Percentiles rank a stretch among this genome's conserved stretches.
Evolutionary conservation across 2,113 vertebrate genomes (phyloP).

Genomic region (Potamarius usumacintae): DNA sequence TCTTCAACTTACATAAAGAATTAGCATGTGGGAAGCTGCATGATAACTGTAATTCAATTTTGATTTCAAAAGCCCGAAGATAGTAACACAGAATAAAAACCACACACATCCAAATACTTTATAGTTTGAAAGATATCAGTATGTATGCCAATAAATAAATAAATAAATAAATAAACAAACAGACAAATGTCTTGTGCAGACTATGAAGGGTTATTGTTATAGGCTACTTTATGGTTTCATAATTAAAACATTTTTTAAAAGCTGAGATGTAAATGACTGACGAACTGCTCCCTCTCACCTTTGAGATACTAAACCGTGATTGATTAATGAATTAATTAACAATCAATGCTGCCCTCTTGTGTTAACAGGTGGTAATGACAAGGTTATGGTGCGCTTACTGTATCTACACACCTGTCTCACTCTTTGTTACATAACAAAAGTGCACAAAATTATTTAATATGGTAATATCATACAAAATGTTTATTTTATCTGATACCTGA

Average conservation of each 20-base stretch:
- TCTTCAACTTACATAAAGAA: too few relatives aligned
- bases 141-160: too few relatives aligned
- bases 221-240: neutral
- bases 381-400: neutral
- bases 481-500: neutral
- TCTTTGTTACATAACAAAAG: neutral
- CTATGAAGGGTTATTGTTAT: neutral
- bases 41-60: neutral
- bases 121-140: neutral
- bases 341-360: conserved; percentile 12
- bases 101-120: neutral
- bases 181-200: neutral
- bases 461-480: neutral
- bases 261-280: neutral
- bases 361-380: neutral
- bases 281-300: neutral
- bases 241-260: neutral
- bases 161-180: neutral
- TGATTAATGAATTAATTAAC: too few relatives aligned
- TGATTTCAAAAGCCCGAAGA: neutral
- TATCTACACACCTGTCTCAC: too few relatives aligned
- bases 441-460: neutral
- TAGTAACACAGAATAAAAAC: neutral
- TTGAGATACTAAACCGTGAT: neutral
- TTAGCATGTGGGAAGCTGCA: neutral